Percentiles rank a stretch among this genome's conserved stretches.
Conservation (phyloP, 2,113 vertebrate genomes). For the Myxocyprinus asiaticus region DNA sequence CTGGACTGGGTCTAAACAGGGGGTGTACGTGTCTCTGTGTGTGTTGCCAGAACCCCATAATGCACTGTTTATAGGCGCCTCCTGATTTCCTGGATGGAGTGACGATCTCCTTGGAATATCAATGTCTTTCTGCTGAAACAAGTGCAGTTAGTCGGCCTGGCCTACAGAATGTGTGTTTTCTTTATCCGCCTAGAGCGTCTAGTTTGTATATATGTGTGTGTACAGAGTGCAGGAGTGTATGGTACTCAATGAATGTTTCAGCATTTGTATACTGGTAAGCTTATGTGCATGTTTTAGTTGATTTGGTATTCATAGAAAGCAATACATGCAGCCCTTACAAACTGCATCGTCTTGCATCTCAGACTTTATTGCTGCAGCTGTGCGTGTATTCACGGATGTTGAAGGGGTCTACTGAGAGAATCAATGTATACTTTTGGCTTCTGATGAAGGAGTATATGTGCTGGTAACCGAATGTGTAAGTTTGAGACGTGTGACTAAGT, state of each 20-base stretch:
- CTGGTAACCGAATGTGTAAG: neutral
- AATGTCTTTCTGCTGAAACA: slow-evolving; percentile 62
- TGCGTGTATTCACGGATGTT: neutral
- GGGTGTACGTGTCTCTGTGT: no score
- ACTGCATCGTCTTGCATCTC: neutral
- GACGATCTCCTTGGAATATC: slow-evolving; percentile 69
- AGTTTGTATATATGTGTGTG: neutral
- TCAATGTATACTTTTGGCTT: neutral
- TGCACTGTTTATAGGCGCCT: slow-evolving; percentile 68
- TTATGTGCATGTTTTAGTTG: neutral
- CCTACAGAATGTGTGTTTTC: no score
- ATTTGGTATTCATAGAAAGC: neutral
- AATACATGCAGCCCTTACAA: neutral
- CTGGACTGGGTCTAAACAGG: no score
- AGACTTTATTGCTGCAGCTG: neutral
- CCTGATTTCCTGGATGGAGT: slow-evolving; percentile 74
- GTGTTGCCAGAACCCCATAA: slow-evolving; percentile 66
- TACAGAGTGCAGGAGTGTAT: neutral
- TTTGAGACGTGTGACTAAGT: neutral
- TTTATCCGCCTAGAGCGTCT: no score
- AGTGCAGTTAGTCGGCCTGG: slow-evolving; percentile 28
- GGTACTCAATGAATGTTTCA: neutral
- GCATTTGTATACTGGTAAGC: neutral
- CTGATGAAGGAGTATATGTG: neutral
- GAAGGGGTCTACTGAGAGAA: neutral